A percentile compares a stretch with the other conserved stretches of the same genome.
These are phyloP conservation scores for Cybosia mesomella DNA, from an alignment of 2,888 invertebrate species.

Conservation along the genomic window DNA sequence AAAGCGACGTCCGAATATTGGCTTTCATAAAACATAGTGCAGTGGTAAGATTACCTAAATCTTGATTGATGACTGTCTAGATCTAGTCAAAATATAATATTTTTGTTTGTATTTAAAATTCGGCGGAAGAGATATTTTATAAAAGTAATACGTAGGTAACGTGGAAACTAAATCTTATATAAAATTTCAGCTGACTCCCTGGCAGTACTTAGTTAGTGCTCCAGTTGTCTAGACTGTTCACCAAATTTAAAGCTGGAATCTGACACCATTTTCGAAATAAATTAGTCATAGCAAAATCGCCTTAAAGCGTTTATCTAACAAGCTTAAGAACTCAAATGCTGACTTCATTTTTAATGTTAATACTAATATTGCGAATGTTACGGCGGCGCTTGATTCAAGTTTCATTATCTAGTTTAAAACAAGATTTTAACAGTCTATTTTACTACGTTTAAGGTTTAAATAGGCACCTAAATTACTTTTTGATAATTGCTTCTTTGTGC, in stretches of 20 bases:
- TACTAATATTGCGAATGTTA: background rate
- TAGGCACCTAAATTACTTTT: background rate
- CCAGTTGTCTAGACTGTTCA: conserved; percentile 49
- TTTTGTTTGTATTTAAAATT: no score
- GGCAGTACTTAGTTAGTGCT: conserved; percentile 27
- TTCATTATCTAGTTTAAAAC: no score
- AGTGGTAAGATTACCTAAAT: no score
- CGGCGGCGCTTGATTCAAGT: background rate
- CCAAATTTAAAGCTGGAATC: conserved; percentile 52
- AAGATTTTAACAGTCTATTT: background rate
- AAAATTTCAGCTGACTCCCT: no score
- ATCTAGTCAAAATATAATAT: no score
- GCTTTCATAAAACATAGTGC: no score
- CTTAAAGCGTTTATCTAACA: background rate
- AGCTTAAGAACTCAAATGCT: background rate
- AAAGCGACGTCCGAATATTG: no score
- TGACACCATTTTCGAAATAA: conserved; percentile 28
- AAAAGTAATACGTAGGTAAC: no score
- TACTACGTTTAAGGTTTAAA: background rate
- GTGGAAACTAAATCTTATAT: no score
- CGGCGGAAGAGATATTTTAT: no score
- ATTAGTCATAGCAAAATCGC: conserved; percentile 26
- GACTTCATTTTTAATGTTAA: background rate
- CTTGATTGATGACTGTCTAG: no score
- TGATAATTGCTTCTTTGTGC: no score